Base-by-base conservation (phyloP, 92 coral and sea anemone species). In the Porites cylindrica region DNA sequence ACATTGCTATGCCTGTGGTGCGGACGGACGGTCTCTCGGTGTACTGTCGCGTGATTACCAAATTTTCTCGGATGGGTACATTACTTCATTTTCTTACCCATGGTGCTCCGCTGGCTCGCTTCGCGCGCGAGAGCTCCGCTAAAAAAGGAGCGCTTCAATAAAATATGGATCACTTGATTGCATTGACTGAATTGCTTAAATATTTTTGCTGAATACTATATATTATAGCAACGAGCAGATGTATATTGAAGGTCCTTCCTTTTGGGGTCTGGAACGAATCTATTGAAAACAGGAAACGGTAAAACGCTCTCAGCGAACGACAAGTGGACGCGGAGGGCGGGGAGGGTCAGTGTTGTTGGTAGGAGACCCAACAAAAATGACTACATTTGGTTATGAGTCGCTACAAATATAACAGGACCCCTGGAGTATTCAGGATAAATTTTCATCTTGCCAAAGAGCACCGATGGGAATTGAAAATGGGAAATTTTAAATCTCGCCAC, bases 301-400 rank as follows among this genome's bases (percentile, higher is more conserved):
- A 6, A 53, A 51, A 66, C 76, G 72, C 54, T 80, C 76, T 51
- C 14, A 54, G 85, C 66, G 85, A 81, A 68, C 68, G 26, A 3
- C 47, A 38, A 38, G 47, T 38, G 47, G 47, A 38, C 7, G 47
- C 47, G 47, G 47, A 38, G 47, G 47, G 82, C 17, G 82, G 76
- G 85, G 81, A 58, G 66, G 80, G 80, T 54, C 75, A 3, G 4
- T 68, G 17, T 66, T 17, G 52, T 17, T 29, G 5, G 11, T 20
- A 21, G 0, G 47, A 38, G 47, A 38, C 47, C 10, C 32, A 29
- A 29, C 32, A 29, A 29, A 29, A 29, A 29, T 29, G 32, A 2
- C 32, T 29, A 29, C 32, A 29, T 2, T 29, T 29, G 32, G 43
- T 81, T 21, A 51, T 19, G 14, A 74, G 2, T 6, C 51, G 23